Base-by-base conservation (phyloP, 2,797 vertebrate species). In the Crotalus adamanteus region DNA sequence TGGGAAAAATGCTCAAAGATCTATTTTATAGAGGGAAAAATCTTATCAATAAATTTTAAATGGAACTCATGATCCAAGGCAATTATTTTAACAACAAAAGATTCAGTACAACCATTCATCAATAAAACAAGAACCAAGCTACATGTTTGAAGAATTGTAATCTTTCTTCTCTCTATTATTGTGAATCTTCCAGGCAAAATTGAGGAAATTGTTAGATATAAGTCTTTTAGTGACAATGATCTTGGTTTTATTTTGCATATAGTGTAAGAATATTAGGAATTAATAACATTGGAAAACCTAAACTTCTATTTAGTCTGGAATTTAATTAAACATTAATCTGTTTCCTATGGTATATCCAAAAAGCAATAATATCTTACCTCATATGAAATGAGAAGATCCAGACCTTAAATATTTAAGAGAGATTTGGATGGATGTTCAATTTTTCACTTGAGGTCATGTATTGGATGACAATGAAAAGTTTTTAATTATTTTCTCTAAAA, bases 71-170 rank as follows among this genome's bases (percentile, higher is more conserved):
- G 55, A 95, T 57, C 55, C 13, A 89, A 93, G 92, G 87, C 69
- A 93, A 91, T 93, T 94, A 86, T 95, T 95, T 95, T 96, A 96
- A 94, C 90, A 63, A 60, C 61, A 56, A n/a, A 60, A 89, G 69
- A 93, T 1, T 60, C 37, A 95, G 16, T 25, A 95, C 4, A 94
- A 94, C 65, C 87, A 57, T 51, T 88, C 51, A 31, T 51, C 57
- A 92, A 25, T 93, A 94, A 94, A 92, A 86, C 55, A 87, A 90
- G 90, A 47, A n/a, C 87, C 88, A 94, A 93, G 86, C 12, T 1
- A 28, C 42, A 88, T 91, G 1, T 53, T 91, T 94, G 91, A 94
- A 96, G 73, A 86, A 47, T 91, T 42, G 78, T 63, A 20, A 60
- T 93, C 87, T 60, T 95, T 11, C 92, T 96, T 73, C 42, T 47